Evolutionary conservation across 1,140 invertebrate genomes (phyloP), one percentile per base, ranked within the genome.

Genomic region (Pissodes strobi): DNA sequence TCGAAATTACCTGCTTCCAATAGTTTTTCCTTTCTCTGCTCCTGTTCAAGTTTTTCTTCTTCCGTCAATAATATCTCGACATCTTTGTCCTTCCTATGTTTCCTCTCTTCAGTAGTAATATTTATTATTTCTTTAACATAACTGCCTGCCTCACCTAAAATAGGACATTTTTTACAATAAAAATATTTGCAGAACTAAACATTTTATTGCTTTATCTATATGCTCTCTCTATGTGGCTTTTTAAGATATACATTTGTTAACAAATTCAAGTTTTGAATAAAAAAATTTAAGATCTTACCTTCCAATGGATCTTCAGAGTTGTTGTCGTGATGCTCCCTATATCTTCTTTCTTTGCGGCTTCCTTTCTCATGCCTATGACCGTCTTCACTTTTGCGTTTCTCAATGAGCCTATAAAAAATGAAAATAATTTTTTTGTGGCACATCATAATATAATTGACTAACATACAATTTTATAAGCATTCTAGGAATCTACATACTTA

Each of bases 1-100:
- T 22, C 12, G 2, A 18, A 30, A 13, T 72, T 78, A 86, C 85
- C 84, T 70, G 83, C 83, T 79, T 85, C 83, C 55, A 86, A 69
- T 45, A 86, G 72, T 69, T 81, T 85, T 69, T 87, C 87, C 65
- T 83, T 82, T 45, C 87, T 80, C 58, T 87, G 78, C 67, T 88
- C 85, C 64, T 88, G 86, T 64, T 85, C 78, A 15, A 74, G 72
- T 18, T 69, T 67, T 19, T 80, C 81, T 13, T 82, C 80, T 19
- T 77, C 77, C 6, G 68, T 77, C 30, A 75, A 69, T 10, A 77
- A 75, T 0, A 79, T 78, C 68, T 84, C 79, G 9, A 76, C 71
- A 17, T 82, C 55, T 74, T 69, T 53, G 75, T 79, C 13, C 75
- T 82, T 71, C 48, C 79, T 64, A 48, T 81, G 70, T 19, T 79